A percentile compares a stretch with the other conserved stretches of the same genome.
These are phyloP conservation scores for Mormyrops attenuatus DNA, from an alignment of 2,797 vertebrate genomes.

Conservation along the genomic window DNA sequence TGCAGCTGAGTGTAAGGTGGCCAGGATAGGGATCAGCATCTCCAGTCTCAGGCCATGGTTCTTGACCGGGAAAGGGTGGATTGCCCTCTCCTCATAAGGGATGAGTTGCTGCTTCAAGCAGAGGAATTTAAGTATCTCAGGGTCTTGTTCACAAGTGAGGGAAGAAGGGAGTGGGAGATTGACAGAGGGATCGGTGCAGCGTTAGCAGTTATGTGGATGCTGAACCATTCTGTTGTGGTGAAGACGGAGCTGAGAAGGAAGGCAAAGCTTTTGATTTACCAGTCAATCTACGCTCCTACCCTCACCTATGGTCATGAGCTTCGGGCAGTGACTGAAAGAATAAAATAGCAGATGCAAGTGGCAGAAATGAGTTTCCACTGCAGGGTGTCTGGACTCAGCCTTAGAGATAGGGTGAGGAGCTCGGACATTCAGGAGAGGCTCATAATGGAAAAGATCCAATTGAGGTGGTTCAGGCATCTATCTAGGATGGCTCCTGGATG, in stretches of 20 bases:
- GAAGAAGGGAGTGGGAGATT: not conserved
- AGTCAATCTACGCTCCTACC: not conserved
- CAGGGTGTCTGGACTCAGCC: not conserved
- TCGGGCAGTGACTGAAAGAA: not conserved
- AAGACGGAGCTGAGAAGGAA: not conserved
- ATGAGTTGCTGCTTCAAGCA: not conserved
- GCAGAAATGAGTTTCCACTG: not conserved
- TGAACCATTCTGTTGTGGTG: not conserved
- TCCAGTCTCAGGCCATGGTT: not conserved
- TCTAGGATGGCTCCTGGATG: not conserved
- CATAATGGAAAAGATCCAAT: not conserved
- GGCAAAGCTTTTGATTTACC: not conserved
- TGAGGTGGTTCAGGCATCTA: not conserved
- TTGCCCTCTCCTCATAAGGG: not conserved
- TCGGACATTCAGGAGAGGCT: not conserved
- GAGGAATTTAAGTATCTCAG: not conserved
- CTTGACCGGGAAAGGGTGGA: not conserved
- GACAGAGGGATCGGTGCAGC: not conserved
- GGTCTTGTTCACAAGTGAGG: not conserved
- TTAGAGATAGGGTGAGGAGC: not conserved
- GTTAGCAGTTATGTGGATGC: not conserved
- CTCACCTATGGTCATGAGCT: not conserved
- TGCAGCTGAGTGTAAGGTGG: not conserved
- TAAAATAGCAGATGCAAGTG: not conserved
- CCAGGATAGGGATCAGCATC: not conserved